These are phyloP conservation scores for Drosophila formosana DNA, from an alignment of 2,888 invertebrate species.

Conservation along the genomic window DNA sequence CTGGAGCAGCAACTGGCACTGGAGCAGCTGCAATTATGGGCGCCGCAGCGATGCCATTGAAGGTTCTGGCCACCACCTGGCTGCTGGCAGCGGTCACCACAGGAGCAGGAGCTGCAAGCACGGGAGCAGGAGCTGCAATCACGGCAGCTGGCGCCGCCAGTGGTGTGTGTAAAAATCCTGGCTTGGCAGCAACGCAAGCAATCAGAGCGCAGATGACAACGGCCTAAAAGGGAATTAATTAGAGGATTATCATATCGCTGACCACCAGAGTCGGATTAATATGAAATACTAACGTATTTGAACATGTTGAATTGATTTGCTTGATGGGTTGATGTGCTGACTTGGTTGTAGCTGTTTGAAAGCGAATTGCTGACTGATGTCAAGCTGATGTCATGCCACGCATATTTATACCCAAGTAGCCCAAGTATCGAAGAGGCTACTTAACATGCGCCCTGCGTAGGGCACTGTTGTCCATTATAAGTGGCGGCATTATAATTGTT, in stretches of 20 bases:
- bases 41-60: conserved; percentile 76
- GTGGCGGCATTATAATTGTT: conserved; percentile 60
- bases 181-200: conserved; percentile 74
- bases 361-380: conserved; percentile 64
- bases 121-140: conserved; percentile 70
- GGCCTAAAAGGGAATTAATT: conserved; percentile 43
- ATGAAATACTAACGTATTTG: conserved; percentile 70
- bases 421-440: conserved; percentile 36
- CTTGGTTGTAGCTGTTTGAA: conserved; percentile 35
- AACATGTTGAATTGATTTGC: conserved; percentile 60
- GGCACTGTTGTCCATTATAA: conserved; percentile 61
- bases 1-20: conserved; percentile 43
- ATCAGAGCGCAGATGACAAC: conserved; percentile 74
- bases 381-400: conserved; percentile 37
- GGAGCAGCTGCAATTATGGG: conserved; percentile 61
- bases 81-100: conserved; percentile 79
- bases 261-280: background rate
- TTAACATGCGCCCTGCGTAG: conserved; percentile 55
- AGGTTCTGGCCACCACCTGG: conserved; percentile 73
- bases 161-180: conserved; percentile 60
- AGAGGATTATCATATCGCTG: conserved; percentile 11
- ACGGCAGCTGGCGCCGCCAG: conserved; percentile 58
- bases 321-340: conserved; percentile 32
- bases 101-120: conserved; percentile 71
- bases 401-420: conserved; percentile 64